Conservation (phyloP, 2,113 vertebrate genomes). For the Patagioenas fasciata region DNA sequence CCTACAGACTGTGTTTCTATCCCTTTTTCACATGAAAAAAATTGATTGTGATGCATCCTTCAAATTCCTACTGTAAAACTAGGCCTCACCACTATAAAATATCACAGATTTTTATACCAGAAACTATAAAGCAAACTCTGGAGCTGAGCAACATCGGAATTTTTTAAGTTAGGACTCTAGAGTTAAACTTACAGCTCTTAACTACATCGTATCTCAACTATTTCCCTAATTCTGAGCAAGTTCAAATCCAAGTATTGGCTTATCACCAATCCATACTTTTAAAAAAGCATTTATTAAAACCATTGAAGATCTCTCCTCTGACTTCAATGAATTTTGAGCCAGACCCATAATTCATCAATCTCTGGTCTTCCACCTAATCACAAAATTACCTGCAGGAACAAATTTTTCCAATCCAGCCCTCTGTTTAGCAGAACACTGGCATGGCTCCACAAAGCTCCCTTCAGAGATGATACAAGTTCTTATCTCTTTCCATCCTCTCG, state of each 20-base stretch:
- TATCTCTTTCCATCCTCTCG: not conserved
- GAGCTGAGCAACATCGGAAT: not conserved
- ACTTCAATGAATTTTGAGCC: not conserved
- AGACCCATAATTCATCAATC: not conserved
- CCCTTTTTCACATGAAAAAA: not conserved
- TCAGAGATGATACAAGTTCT: not conserved
- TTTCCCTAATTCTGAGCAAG: not conserved
- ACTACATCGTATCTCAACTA: not conserved
- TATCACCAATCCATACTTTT: not conserved
- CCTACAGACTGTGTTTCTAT: not conserved
- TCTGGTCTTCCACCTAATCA: not conserved
- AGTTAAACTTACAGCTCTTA: not conserved
- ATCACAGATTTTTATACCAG: not conserved
- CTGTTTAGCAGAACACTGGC: constrained; percentile 1
- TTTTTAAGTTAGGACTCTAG: not conserved
- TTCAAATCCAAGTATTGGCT: not conserved
- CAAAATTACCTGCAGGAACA: constrained; percentile 28
- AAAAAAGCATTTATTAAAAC: not conserved
- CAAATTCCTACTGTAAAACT: not conserved
- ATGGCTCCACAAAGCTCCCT: not conserved
- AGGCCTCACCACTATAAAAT: not conserved
- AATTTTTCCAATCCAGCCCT: not conserved
- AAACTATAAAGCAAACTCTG: not conserved
- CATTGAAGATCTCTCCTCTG: not conserved
- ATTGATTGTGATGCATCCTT: not conserved